Conservation (phyloP, 2,113 vertebrate genomes). For the Sorex araneus region DNA sequence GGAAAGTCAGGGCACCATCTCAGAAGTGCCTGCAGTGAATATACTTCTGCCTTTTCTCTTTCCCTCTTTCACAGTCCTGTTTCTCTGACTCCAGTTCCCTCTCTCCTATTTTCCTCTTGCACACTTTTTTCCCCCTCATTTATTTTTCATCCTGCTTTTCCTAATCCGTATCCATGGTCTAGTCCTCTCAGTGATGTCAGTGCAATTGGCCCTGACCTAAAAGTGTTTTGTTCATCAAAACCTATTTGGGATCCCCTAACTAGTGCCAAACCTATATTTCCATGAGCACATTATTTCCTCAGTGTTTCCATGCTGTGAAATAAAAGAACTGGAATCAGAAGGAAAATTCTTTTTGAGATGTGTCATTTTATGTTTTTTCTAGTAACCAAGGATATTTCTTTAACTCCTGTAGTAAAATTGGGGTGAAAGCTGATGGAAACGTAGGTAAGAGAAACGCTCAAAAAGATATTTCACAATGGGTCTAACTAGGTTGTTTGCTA, state of each 20-base stretch:
- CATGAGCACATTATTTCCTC: background rate
- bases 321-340: background rate
- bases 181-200: background rate
- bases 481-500: background rate
- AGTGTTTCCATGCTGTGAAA: background rate
- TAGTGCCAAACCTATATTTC: background rate
- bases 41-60: background rate
- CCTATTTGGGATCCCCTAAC: too few species aligned
- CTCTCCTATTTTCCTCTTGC: background rate
- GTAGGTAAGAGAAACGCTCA: background rate
- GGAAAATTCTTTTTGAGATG: background rate
- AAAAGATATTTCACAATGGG: background rate
- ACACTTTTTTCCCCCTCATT: background rate
- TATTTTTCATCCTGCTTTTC: conserved; percentile 17
- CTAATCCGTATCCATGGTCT: background rate
- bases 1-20: conserved; percentile 60
- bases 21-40: conserved; percentile 37
- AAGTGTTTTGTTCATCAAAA: background rate
- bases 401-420: background rate
- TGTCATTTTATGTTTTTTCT: conserved; percentile 4
- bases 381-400: background rate
- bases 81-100: background rate
- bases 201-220: background rate
- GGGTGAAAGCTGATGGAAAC: conserved; percentile 8
- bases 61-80: background rate